These are phyloP conservation scores for Anabacerthia variegaticeps DNA, from an alignment of 2,797 vertebrate species.

Conservation along the genomic window DNA sequence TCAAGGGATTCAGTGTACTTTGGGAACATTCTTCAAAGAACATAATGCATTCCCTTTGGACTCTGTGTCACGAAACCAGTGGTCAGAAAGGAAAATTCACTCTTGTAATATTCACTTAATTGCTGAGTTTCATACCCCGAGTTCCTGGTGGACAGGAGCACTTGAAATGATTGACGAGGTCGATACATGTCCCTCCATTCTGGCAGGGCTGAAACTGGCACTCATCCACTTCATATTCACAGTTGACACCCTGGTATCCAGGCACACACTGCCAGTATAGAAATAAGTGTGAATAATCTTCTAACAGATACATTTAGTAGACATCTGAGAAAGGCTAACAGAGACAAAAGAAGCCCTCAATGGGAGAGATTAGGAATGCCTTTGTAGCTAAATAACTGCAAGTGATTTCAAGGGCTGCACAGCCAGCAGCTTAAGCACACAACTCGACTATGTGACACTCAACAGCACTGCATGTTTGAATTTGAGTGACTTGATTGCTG, in stretches of 20 bases:
- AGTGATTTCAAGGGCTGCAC: not conserved
- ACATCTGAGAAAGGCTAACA: not conserved
- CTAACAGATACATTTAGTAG: not conserved
- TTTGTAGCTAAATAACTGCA: not conserved
- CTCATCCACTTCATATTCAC: slow-evolving; percentile 91
- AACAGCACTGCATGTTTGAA: not conserved
- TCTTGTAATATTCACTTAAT: not conserved
- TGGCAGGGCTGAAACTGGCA: slow-evolving; percentile 90
- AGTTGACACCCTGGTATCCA: slow-evolving; percentile 94
- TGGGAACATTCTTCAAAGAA: slow-evolving; percentile 52
- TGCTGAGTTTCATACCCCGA: slow-evolving; percentile 76
- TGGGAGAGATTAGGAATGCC: not conserved
- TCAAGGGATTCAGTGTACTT: slow-evolving; percentile 29
- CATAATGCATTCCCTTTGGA: slow-evolving; percentile 13
- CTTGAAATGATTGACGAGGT: slow-evolving; percentile 89
- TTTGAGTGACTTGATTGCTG: not conserved
- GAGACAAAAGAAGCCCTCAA: not conserved
- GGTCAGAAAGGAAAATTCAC: not conserved
- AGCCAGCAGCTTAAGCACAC: not conserved
- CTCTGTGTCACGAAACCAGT: not conserved
- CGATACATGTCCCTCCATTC: slow-evolving; percentile 89
- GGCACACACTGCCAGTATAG: slow-evolving; percentile 82
- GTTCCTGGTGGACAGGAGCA: slow-evolving; percentile 91
- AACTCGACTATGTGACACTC: not conserved
- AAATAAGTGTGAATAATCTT: not conserved